Conservation (phyloP, 2,113 vertebrate genomes). For the Gobius niger region DNA sequence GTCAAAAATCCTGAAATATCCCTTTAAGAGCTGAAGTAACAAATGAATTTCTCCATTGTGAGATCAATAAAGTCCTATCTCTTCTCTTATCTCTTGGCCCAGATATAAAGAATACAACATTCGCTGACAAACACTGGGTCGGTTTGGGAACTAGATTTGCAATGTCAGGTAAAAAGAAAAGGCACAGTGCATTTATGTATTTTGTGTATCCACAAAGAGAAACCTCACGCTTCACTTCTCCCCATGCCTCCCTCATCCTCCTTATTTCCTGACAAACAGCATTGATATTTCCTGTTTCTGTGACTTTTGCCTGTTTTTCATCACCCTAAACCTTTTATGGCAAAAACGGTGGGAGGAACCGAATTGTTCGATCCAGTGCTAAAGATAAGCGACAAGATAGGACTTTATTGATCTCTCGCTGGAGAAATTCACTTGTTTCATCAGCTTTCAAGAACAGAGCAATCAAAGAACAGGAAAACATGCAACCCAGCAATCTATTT, state of each 20-base stretch:
- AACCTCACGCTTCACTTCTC: slow-evolving; percentile 26
- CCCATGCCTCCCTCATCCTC: slow-evolving; percentile 34
- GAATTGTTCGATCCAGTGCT: slow-evolving; percentile 31
- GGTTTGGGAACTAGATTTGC: background rate
- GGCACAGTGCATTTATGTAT: background rate
- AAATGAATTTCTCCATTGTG: too few species aligned
- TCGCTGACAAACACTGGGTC: background rate
- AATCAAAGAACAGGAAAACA: too few species aligned
- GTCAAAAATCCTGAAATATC: too few species aligned
- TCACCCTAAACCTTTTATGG: slow-evolving; percentile 45
- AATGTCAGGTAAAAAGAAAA: background rate
- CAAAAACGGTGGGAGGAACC: slow-evolving; percentile 49
- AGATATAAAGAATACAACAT: too few species aligned
- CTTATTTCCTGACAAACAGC: slow-evolving; percentile 19
- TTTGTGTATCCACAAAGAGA: slow-evolving; percentile 20
- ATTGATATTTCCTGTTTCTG: slow-evolving; percentile 43
- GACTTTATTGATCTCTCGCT: background rate
- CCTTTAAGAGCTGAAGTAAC: too few species aligned
- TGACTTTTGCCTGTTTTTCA: slow-evolving; percentile 54
- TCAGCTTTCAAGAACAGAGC: too few species aligned
- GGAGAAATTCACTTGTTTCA: too few species aligned
- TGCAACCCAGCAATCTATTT: too few species aligned
- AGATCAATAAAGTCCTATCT: too few species aligned
- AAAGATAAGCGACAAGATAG: background rate
- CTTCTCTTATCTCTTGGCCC: too few species aligned